Evolutionary conservation across 2,888 invertebrate species (phyloP).

Genomic region (Phyllotreta cruciferae): DNA sequence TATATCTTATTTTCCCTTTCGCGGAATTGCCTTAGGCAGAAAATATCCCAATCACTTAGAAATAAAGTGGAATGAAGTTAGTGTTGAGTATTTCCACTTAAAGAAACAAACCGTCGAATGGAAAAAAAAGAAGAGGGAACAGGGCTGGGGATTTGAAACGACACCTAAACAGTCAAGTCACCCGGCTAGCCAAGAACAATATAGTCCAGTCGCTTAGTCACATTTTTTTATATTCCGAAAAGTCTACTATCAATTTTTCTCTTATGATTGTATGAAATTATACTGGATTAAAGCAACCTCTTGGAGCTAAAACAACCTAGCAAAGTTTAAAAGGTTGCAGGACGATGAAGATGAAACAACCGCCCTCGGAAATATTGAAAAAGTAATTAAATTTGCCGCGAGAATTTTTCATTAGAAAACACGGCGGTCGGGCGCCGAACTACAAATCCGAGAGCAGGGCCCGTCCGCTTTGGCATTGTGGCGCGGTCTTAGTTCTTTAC

Average conservation of each 20-base stretch:
- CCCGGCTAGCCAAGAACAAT: slow-evolving; percentile 16
- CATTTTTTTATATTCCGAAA: background rate
- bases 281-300: too few species aligned
- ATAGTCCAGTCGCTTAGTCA: slow-evolving; percentile 3
- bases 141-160: slow-evolving; percentile 23
- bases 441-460: slow-evolving; percentile 1
- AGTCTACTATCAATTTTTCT: background rate
- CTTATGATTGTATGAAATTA: background rate
- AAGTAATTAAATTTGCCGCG: too few species aligned
- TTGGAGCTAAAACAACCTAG: too few species aligned
- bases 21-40: background rate
- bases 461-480: slow-evolving; percentile 12
- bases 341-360: too few species aligned
- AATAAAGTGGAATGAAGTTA: slow-evolving; percentile 27
- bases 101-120: slow-evolving; percentile 28
- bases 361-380: too few species aligned
- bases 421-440: background rate
- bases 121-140: slow-evolving; percentile 21
- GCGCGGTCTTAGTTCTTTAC: slow-evolving; percentile 15
- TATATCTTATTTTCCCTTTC: too few species aligned
- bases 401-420: background rate
- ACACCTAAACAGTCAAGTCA: slow-evolving; percentile 26
- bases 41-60: slow-evolving; percentile 20
- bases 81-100: slow-evolving; percentile 27
- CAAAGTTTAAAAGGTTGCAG: too few species aligned